Conservation (phyloP, 2,797 vertebrate species). For the Urophycis tenuis region DNA sequence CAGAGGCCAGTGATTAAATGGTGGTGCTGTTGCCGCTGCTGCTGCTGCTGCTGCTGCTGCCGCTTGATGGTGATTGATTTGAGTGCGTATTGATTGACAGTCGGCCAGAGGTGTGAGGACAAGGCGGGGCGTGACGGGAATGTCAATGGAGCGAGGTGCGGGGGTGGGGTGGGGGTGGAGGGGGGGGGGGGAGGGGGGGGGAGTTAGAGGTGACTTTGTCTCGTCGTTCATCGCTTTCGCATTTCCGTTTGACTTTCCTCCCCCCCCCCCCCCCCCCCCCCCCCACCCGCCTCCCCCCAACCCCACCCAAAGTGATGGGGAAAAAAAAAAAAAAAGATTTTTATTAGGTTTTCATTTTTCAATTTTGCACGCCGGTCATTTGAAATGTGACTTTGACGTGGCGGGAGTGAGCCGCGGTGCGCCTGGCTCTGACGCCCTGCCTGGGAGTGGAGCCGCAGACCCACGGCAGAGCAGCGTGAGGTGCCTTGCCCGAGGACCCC, state of each 20-base stretch:
- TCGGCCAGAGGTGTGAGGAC: slow-evolving; percentile 44
- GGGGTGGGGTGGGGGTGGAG: slow-evolving; percentile 1
- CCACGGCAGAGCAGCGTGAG: no score
- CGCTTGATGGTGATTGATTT: slow-evolving; percentile 35
- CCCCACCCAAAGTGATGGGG: not conserved
- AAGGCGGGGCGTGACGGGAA: slow-evolving; percentile 22
- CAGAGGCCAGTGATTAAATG: slow-evolving; percentile 45
- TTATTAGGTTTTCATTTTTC: no score
- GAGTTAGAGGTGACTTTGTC: slow-evolving; percentile 38
- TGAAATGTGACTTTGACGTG: not conserved
- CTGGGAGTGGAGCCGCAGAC: no score
- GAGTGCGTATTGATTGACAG: slow-evolving; percentile 50
- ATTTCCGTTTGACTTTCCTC: not conserved
- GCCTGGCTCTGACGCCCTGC: no score
- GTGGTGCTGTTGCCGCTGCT: slow-evolving; percentile 2
- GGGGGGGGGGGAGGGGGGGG: slow-evolving; percentile 1
- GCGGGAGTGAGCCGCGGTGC: not conserved
- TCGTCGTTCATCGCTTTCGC: slow-evolving; percentile 29
- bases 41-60: not conserved
- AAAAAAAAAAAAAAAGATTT: no score
- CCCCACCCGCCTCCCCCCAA: no score
- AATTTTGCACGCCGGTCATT: not conserved
- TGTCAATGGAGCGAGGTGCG: slow-evolving; percentile 38
- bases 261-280: no score
- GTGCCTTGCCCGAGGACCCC: no score